These are phyloP conservation scores for Poecilia velifera DNA, from an alignment of 2,797 vertebrate genomes.

Conservation along the genomic window DNA sequence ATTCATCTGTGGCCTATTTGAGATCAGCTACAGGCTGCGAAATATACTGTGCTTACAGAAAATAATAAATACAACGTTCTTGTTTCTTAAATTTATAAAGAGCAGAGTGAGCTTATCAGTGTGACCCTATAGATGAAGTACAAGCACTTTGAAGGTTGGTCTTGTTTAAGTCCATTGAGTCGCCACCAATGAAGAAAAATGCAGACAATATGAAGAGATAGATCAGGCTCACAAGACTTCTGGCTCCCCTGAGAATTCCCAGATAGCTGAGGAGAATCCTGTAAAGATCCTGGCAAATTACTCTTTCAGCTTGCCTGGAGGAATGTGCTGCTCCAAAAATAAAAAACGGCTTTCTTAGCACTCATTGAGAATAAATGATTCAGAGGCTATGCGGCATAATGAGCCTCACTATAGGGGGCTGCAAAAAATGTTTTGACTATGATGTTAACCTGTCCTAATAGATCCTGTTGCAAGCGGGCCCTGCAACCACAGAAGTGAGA, in stretches of 20 bases:
- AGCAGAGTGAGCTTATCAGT: constrained; percentile 64
- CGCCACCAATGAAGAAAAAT: constrained; percentile 52
- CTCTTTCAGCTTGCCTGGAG: constrained; percentile 44
- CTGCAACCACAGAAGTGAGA: constrained; percentile 44
- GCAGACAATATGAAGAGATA: constrained; percentile 54
- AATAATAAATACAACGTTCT: constrained; percentile 47
- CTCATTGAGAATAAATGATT: constrained; percentile 49
- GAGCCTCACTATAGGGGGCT: constrained; percentile 41
- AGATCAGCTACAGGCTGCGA: not conserved
- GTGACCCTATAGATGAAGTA: constrained; percentile 71
- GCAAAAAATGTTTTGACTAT: constrained; percentile 52
- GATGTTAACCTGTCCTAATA: constrained; percentile 73
- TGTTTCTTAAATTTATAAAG: constrained; percentile 53
- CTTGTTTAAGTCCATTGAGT: constrained; percentile 69
- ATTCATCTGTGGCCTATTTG: constrained; percentile 9
- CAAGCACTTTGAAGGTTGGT: constrained; percentile 52
- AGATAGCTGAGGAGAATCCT: constrained; percentile 56
- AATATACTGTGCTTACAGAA: constrained; percentile 16
- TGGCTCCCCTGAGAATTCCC: constrained; percentile 47
- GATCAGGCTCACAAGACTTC: constrained; percentile 53
- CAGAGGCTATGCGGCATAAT: constrained; percentile 39
- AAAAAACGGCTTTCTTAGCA: constrained; percentile 23
- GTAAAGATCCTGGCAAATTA: constrained; percentile 55
- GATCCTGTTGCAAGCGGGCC: constrained; percentile 36
- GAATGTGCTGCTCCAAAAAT: constrained; percentile 44